Evolutionary conservation across 1,140 invertebrate genomes (phyloP), one percentile per base, ranked within the genome.

Genomic region (Bradysia coprophila): DNA sequence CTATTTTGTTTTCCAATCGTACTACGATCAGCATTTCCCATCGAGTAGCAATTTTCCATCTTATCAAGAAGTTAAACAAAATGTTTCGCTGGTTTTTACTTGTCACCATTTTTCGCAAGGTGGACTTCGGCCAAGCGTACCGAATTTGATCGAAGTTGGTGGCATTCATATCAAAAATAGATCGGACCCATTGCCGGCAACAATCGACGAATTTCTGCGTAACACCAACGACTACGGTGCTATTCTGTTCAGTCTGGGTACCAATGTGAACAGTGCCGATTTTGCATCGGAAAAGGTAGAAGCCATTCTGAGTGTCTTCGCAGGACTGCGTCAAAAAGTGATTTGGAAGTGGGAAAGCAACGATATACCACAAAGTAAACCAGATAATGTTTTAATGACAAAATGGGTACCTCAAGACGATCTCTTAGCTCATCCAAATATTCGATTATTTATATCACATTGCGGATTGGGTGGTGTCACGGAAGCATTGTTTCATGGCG

Each of bases 311-410:
- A 43, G 49, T 2, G 65, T 57, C 3, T 61, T 76, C 22, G 54
- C 56, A 8, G 58, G 59, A 40, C 40, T 72, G 0, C 64, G 66
- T 21, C 65, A 72, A 43, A 59, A 56, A 41, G 62, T 76, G 4
- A 47, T 78, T 22, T 76, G 73, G 73, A 78, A 78, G 55, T 74
- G 64, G 56, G 71, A 72, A 41, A 47, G 46, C 10, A 55, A 59
- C 15, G 43, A 45, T 11, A 39, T 65, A 13, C 49, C 54, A 11
- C n/a, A n/a, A n/a, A 51, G 52, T 33, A 49, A 61, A 33, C 61
- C 68, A 0, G 19, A 49, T 3, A 74, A 74, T 49, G 60, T 74
- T 6, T 57, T 58, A 34, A 52, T 65, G 18, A 45, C 48, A 4
- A 64, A 68, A 48, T 73, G 70, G 69, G 42, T 68, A n/a, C 67